Evolutionary conservation across 2,797 vertebrate genomes (phyloP).

Genomic region (Propithecus deckenii): DNA sequence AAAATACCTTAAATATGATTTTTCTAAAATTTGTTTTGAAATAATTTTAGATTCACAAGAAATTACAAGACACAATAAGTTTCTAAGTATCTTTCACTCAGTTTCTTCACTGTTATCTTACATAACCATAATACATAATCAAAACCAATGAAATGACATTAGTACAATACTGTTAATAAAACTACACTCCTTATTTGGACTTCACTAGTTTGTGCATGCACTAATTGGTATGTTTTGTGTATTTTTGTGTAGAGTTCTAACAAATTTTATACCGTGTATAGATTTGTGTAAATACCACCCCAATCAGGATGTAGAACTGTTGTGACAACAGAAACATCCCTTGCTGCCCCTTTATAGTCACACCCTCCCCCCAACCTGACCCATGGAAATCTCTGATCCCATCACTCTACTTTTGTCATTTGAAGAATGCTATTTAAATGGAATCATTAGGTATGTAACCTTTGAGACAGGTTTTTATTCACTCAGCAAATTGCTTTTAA

Average conservation of each 20-base stretch:
- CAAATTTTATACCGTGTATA: not conserved
- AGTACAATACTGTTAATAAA: not conserved
- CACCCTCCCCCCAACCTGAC: not conserved
- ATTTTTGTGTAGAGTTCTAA: not conserved
- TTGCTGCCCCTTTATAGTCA: not conserved
- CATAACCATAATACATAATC: not conserved
- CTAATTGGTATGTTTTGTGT: not conserved
- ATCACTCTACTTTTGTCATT: not conserved
- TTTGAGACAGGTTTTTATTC: not conserved
- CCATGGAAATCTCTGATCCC: not conserved
- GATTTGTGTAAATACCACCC: not conserved
- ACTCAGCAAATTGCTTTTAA: slow-evolving; percentile 8
- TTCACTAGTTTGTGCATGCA: not conserved
- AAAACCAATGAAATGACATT: not conserved
- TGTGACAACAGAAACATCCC: not conserved
- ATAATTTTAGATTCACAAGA: not conserved
- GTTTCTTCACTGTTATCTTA: not conserved
- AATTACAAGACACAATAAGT: not conserved
- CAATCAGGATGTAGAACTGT: not conserved
- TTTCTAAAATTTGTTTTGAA: slow-evolving; percentile 7
- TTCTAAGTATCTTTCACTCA: not conserved
- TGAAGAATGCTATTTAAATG: not conserved
- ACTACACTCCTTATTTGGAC: not conserved
- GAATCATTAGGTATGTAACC: not conserved
- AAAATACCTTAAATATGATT: not conserved